Base-by-base conservation (phyloP, 1,140 invertebrate genomes). In the Lethrus apterus region DNA sequence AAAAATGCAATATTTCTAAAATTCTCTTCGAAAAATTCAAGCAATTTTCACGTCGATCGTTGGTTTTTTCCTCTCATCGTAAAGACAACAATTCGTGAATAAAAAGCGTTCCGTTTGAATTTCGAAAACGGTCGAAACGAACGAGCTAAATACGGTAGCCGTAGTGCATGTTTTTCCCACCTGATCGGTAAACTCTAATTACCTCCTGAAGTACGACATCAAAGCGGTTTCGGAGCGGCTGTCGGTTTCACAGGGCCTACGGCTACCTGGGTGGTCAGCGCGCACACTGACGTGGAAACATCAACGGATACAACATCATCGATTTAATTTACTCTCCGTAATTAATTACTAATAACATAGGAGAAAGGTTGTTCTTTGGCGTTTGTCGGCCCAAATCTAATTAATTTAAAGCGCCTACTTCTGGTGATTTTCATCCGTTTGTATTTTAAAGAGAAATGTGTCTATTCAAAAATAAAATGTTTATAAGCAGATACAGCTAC, bases 171-270 rank as follows among this genome's bases (percentile, higher is more conserved):
- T 46, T 46, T 46, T 31, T 34, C 32, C 44, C 44, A 38, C 33
- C 44, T 21, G 44, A 51, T 46, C 36, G 24, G 35, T 35, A 46
- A 48, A 44, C 45, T 45, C 35, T 48, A 55, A 55, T 55, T 55
- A 51, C 43, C 49, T 48, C 52, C 49, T 48, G 46, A 44, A 55
- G 52, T 43, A 48, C 29, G 50, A 53, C 51, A 55, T 55, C 49
- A 55, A 55, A 55, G 52, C 31, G 44, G 49, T 46, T 51, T 42
- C 38, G 40, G 44, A 45, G 40, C 38, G 44, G 40, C 49, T 43
- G 43, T 46, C 49, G 35, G 44, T 51, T 31, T 38, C 43, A 51
- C 20, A 21, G 18, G 23, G 36, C 49, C 49, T 19, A 20, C 9
- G 36, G 49, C 36, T 20, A 33, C 29, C 30, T 30, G 31, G 46